Evolutionary conservation across 2,888 invertebrate species (phyloP), one percentile per base, ranked within the genome.

Genomic region (Himalopsyche tibetana): DNA sequence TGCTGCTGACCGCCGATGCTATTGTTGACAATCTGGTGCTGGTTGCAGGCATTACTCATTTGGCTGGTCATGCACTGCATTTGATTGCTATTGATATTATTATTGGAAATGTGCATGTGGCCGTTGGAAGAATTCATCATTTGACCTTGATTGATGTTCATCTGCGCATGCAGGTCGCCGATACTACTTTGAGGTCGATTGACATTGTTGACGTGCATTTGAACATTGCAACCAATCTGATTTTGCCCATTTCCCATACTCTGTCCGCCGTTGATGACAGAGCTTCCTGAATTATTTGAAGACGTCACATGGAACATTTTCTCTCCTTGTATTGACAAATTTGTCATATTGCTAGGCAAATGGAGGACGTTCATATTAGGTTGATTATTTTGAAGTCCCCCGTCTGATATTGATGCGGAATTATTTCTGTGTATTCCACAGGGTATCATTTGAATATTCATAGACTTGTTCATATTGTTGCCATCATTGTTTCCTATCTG

Each of bases 151-250:
- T 82, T 90, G 3, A 91, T 89, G 89, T 90, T 91, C 89, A 92
- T 90, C 82, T 91, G 89, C 55, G 89, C 88, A 88, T 90, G 88
- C 84, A 92, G 90, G 42, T 85, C 80, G 19, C 28, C 15, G 80
- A 42, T 12, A 83, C 82, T 88, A 38, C 84, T 85, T 19, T 84
- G 86, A 0, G 85, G 80, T 38, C 82, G 63, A 56, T 81, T 93
- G 92, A 89, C 92, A 92, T 88, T 92, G 91, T 89, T 92, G 91
- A 88, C 90, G 6, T 87, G 87, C 84, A 86, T 85, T 84, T 88
- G 87, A 42, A 87, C 56, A 86, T 91, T 91, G 3, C 92, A 91
- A 88, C 92, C 92, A 90, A 93, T 92, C 90, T 93, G 93, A 88
- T 91, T 93, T 89, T 92, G 92, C 85, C 91, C 92, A 88, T 91